A percentile compares a stretch with the other conserved stretches of the same genome.
phyloP scores from a whole-genome alignment of 92 coral and sea anemone species.

The Phenganax stokvisi region DNA sequence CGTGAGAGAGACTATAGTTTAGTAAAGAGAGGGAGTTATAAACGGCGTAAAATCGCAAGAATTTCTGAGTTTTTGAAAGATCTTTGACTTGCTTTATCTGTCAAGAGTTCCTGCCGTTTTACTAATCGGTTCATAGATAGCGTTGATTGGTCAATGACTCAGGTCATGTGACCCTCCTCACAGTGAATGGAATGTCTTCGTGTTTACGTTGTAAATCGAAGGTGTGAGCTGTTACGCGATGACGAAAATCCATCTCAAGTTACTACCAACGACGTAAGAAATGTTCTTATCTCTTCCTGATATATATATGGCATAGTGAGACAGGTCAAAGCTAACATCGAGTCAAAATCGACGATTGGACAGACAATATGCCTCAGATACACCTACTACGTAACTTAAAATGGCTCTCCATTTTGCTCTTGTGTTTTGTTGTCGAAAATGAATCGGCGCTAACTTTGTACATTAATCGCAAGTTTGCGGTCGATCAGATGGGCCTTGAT shows the following conservation, averaged over 20 bases:
- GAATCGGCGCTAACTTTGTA: slow-evolving; percentile 4
- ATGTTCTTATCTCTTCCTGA: slow-evolving; percentile 21
- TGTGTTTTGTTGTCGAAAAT: slow-evolving; percentile 5
- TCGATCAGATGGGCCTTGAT: not conserved
- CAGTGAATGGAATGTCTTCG: slow-evolving; percentile 39
- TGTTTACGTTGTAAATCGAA: slow-evolving; percentile 39
- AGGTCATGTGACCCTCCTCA: slow-evolving; percentile 36
- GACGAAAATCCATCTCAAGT: not conserved
- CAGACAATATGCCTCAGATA: slow-evolving; percentile 1
- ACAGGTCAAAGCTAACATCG: slow-evolving; percentile 17
- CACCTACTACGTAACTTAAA: not conserved
- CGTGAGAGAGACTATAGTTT: not conserved
- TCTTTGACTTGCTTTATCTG: not conserved
- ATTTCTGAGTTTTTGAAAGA: not conserved
- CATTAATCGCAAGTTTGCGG: slow-evolving; percentile 19
- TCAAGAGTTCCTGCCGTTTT: not conserved
- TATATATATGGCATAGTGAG: slow-evolving; percentile 34
- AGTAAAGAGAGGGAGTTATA: not conserved
- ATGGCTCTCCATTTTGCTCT: slow-evolving; percentile 29
- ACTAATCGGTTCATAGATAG: slow-evolving; percentile 25
- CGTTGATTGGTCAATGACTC: slow-evolving; percentile 41
- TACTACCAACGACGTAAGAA: slow-evolving; percentile 2
- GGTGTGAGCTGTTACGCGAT: slow-evolving; percentile 24
- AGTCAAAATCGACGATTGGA: not conserved
- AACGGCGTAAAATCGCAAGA: not conserved